A percentile compares a stretch with the other conserved stretches of the same genome.
phyloP scores from a whole-genome alignment of 2,797 vertebrate genomes.

The Gila robusta region DNA sequence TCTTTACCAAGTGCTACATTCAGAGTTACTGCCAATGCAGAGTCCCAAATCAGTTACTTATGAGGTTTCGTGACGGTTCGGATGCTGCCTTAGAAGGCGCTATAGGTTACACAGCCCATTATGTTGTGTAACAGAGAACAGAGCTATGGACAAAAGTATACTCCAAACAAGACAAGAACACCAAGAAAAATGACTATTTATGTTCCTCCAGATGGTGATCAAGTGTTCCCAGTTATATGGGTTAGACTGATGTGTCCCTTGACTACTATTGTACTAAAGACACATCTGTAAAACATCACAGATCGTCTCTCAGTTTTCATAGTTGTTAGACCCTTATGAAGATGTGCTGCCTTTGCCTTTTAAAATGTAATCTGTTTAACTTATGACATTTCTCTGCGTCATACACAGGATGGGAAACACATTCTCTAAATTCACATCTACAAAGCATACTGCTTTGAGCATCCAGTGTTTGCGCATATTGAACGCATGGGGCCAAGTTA shows the following conservation, averaged over 20 bases:
- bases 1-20: background rate
- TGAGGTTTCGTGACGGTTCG: background rate
- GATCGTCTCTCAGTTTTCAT: background rate
- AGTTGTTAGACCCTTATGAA: background rate
- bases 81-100: conserved; percentile 13
- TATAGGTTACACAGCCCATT: background rate
- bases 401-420: conserved; percentile 10
- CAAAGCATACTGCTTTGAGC: background rate
- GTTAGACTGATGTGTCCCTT: conserved; percentile 26
- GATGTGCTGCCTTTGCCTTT: conserved; percentile 5
- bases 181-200: conserved; percentile 33
- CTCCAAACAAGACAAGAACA: conserved; percentile 23
- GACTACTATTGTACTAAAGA: conserved; percentile 23
- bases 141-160: conserved; percentile 17
- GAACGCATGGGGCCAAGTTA: conserved; percentile 11
- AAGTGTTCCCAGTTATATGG: conserved; percentile 17
- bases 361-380: conserved; percentile 13
- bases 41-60: conserved; percentile 10
- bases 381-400: conserved; percentile 13
- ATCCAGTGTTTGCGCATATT: background rate
- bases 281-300: conserved; percentile 42
- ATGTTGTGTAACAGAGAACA: conserved; percentile 18
- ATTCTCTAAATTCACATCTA: conserved; percentile 1
- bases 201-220: conserved; percentile 34
- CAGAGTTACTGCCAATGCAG: background rate